Base-by-base conservation (phyloP, 1,140 invertebrate genomes). In the Conus betulinus region DNA sequence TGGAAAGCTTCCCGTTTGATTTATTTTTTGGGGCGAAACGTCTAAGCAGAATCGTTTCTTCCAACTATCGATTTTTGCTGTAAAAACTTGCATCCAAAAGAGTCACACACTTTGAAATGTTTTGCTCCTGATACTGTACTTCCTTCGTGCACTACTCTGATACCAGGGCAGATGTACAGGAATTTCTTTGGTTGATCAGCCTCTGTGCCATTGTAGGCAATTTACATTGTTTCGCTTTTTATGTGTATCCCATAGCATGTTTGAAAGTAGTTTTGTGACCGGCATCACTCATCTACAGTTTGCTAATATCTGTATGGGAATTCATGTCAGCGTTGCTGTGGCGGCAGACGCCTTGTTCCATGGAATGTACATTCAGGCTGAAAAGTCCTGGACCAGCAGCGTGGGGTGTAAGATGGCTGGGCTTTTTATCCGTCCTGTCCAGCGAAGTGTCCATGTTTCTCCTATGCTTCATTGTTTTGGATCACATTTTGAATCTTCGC, bases 41-140 rank as follows among this genome's bases (percentile, higher is more conserved):
- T 20, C 60, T 91, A 17, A 8, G 63, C 25, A 0, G 13, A 10
- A 84, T 13, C 83, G 3, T 82, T 11, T 90, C 91, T 17, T 90
- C 91, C 51, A 79, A 88, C 3, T 92, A 83, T 76, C 81, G 85
- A 81, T 89, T 89, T 93, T 53, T 94, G 93, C 79, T 94, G 92
- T 81, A 90, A 25, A 74, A 86, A 51, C n/a, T 71, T 84, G 5
- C 23, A 23, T 83, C 89, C 88, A n/a, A 15, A 67, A 23, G 57
- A 82, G 60, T 85, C 92, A 2, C 11, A n/a, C 8, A 82, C 57
- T 2, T 83, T 91, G 39, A 89, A 89, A 15, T 93, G 92, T 83
- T 82, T 89, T 13, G 91, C 92, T 51, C 82, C 82, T 23, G 15
- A 53, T 7, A 87, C 92, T 57, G 90, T 87, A 79, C 91, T 93